Evolutionary conservation across 2,797 vertebrate genomes (phyloP), one percentile per base, ranked within the genome.

Genomic region (Xiphorhynchus erythropygius): DNA sequence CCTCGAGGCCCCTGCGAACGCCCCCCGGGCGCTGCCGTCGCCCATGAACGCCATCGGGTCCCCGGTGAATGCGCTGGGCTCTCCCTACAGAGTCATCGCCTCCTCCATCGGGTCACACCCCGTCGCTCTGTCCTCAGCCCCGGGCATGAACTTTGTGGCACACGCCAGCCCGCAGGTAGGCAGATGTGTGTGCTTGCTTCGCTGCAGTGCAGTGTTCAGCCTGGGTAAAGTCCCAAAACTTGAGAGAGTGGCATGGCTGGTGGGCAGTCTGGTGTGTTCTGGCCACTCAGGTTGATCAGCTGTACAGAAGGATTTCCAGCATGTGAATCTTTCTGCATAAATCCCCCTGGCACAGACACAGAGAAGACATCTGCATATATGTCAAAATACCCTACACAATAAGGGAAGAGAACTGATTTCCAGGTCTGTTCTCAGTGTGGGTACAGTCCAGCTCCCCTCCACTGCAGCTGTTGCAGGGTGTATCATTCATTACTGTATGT

Each of bases 51-150:
- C 96, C 1, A 74, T 98, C 52, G 98, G 98, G 41, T 97, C 98
- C 0, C 97, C 98, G 0, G 97, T 98, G 96, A 98, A 98, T 1
- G 84, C 98, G 2, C 94, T 99, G 95, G 97, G 98, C 28, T 99
- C 99, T 0, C 98, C 99, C 0, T 99, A 99, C 90, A 97, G 99
- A 8, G 99, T 99, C 97, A 99, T 99, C 63, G 96, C 99, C 0
- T 98, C 99, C 4, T 98, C 99, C 27, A 95, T 99, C 52, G 97
- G 98, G 55, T 99, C 99, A 0, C 98, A 99, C 13, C 98, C 98
- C 0, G 80, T 98, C 15, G 96, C 99, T 0, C 93, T 99, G 84
- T 98, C 98, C 33, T 98, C 98, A 7, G 98, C 98, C 22, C 98
- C 98, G 0, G 98, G 97, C 83, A 97, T 99, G 97, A 98, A 98